Percentiles rank a stretch among this genome's conserved stretches.
phyloP scores from a whole-genome alignment of 2,797 vertebrate species.

The Melanitta fusca region DNA sequence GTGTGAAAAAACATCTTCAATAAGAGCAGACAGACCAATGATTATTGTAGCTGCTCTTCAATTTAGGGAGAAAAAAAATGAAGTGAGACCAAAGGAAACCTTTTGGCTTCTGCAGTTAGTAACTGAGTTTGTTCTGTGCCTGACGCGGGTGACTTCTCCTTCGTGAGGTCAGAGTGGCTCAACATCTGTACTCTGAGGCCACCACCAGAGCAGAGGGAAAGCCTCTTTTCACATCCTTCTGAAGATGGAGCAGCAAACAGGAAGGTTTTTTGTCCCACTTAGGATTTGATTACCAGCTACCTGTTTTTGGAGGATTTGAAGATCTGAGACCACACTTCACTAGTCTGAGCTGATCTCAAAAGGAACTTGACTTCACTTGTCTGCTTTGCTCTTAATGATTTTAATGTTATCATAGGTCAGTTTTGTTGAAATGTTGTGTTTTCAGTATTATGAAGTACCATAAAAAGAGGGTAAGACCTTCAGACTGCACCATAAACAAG shows the following conservation, averaged over 20 bases:
- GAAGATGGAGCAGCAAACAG: background rate
- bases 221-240: background rate
- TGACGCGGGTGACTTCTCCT: fast-evolving
- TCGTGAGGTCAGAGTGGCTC: background rate
- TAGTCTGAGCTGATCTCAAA: background rate
- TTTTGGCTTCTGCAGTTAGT: background rate
- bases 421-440: background rate
- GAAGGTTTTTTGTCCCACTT: background rate
- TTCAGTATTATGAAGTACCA: background rate
- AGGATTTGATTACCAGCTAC: background rate
- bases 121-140: background rate
- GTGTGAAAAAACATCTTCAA: background rate
- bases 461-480: background rate
- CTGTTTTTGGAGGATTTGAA: background rate
- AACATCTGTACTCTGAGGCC: background rate
- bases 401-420: background rate
- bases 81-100: background rate
- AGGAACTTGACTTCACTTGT: background rate
- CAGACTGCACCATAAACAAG: background rate
- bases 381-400: background rate
- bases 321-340: background rate
- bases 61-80: background rate
- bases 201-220: background rate
- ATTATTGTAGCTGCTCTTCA: background rate
- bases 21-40: background rate